Evolutionary conservation across 2,797 vertebrate genomes (phyloP).

Genomic region (Rhinogobio ventralis): DNA sequence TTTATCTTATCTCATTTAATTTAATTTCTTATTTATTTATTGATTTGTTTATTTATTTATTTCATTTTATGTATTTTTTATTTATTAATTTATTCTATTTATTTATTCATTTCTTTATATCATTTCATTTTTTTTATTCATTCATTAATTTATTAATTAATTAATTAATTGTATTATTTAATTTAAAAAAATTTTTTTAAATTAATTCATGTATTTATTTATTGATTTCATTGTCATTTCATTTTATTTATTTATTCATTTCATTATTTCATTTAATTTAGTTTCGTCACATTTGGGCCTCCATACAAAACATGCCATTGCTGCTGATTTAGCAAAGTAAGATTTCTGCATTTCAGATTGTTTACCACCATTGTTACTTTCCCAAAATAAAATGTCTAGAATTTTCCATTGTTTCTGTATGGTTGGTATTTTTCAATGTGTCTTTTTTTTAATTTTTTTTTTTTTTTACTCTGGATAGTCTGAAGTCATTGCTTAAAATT

Average conservation of each 20-base stretch:
- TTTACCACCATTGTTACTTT: not conserved
- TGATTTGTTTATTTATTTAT: no score
- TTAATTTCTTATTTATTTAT: no score
- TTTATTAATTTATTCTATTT: no score
- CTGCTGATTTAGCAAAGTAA: not conserved
- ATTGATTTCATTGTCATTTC: no score
- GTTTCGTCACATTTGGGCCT: not conserved
- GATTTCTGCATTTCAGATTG: not conserved
- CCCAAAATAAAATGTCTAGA: not conserved
- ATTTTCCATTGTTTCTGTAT: not conserved
- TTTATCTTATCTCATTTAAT: not conserved
- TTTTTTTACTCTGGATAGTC: not conserved
- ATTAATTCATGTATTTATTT: no score
- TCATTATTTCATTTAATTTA: not conserved
- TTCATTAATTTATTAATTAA: no score
- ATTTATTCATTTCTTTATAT: no score
- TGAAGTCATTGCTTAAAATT: constrained; percentile 1
- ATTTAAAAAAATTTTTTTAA: no score
- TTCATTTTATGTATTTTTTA: no score
- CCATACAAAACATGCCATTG: not conserved
- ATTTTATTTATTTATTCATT: no score
- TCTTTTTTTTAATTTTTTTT: not conserved
- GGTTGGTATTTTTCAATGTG: not conserved
- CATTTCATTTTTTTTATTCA: no score
- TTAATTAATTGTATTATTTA: no score